These are phyloP conservation scores for Anisognathus igniventris DNA, from an alignment of 2,797 vertebrate species.

Conservation along the genomic window DNA sequence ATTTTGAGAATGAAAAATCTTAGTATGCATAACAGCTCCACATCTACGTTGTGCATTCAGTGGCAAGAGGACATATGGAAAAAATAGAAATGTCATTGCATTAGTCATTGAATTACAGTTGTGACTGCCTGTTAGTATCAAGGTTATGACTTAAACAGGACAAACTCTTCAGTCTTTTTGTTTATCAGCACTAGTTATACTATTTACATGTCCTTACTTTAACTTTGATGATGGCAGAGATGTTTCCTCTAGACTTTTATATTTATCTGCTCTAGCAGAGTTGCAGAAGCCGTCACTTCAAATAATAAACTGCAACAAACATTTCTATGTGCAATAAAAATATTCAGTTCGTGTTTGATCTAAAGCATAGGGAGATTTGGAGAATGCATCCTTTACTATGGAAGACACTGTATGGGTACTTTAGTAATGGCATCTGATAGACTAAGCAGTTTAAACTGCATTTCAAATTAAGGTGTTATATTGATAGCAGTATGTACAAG, in stretches of 20 bases:
- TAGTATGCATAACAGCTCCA: background rate
- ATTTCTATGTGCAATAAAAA: background rate
- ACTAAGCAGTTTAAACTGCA: background rate
- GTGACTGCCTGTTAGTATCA: background rate
- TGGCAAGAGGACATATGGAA: background rate
- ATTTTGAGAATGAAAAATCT: conserved; percentile 36
- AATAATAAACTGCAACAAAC: background rate
- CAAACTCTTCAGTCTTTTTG: background rate
- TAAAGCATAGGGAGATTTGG: background rate
- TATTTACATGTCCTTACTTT: background rate
- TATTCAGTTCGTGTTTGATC: background rate
- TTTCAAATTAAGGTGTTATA: background rate
- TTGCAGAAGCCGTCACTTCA: background rate
- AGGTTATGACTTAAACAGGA: conserved; percentile 10
- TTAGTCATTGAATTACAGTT: conserved; percentile 44
- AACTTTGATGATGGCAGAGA: background rate
- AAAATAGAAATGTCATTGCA: conserved; percentile 35
- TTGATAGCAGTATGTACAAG: background rate
- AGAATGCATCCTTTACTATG: background rate
- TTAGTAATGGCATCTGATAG: background rate
- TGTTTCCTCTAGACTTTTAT: background rate
- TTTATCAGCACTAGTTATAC: conserved; percentile 6
- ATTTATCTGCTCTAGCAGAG: background rate
- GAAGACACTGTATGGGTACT: background rate
- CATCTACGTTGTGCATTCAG: background rate